Evolutionary conservation across 2,113 vertebrate genomes (phyloP), one percentile per base, ranked within the genome.

Genomic region (Oncorhynchus masou): DNA sequence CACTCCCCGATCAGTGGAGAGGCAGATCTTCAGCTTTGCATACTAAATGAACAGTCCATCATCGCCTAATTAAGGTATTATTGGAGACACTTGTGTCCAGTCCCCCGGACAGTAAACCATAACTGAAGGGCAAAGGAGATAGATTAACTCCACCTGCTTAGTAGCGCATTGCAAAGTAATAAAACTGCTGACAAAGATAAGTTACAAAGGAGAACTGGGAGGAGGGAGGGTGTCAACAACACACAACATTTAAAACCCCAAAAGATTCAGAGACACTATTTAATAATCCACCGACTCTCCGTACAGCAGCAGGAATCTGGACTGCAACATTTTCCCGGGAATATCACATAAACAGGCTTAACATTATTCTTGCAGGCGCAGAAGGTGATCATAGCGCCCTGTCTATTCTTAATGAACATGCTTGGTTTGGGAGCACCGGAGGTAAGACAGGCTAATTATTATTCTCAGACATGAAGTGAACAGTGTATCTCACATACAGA

Each of bases 31-130:
- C 88, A 91, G 92, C 91, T 92, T 93, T 93, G 93, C 92, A 93
- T 94, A 86, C 88, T 90, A 91, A 92, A 92, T 89, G 89, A 93
- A 92, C 79, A 89, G 91, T 91, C 84, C 87, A 92, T 92, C 91
- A 92, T 89, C 84, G 86, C 82, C 91, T 94, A 93, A 94, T 93
- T 94, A 94, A 90, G 85, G 88, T 90, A 93, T 94, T 92, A 92
- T 89, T 85, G 91, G 85, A 92, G 90, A 91, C 88, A 90, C 90
- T 90, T 83, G 90, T 88, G 90, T 91, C 89, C 91, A 89, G 88
- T 89, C 86, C 86, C 85, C 80, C 74, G 90, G 90, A 93, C 87
- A 85, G 92, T 90, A 90, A 91, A 93, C 91, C 91, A 91, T 90
- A 91, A 91, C 91, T 90, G 91, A 90, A 90, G 90, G 89, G 90